Conservation (phyloP, 2,113 vertebrate species). For the Podarcis raffonei region DNA sequence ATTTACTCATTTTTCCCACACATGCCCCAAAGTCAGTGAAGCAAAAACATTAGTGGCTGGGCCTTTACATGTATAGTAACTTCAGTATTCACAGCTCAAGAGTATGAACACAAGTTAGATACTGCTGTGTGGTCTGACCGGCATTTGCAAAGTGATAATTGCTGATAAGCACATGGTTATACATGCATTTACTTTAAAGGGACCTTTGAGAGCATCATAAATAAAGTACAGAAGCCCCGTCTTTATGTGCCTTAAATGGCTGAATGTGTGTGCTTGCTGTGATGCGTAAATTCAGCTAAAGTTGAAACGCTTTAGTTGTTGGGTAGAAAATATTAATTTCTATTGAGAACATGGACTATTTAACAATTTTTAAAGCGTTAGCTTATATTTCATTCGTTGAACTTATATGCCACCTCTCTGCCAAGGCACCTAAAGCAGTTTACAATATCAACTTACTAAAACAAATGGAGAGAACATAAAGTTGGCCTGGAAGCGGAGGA, state of each 20-base stretch:
- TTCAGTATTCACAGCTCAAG: not conserved
- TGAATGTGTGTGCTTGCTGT: not conserved
- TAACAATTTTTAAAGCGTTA: not conserved
- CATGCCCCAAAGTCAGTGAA: slow-evolving; percentile 62
- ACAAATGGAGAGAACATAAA: no score
- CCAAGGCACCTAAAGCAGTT: no score
- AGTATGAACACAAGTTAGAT: not conserved
- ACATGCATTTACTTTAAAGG: not conserved
- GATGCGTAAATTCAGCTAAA: not conserved
- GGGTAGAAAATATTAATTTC: slow-evolving; percentile 14
- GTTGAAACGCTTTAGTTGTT: not conserved
- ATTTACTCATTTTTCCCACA: slow-evolving; percentile 70
- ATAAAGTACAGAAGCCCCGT: not conserved
- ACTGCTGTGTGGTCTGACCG: slow-evolving; percentile 3
- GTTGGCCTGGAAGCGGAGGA: no score
- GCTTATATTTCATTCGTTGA: no score
- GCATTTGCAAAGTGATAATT: not conserved
- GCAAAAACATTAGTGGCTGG: slow-evolving; percentile 51
- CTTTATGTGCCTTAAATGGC: not conserved
- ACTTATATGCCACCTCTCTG: no score
- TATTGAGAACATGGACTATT: not conserved
- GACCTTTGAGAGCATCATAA: not conserved
- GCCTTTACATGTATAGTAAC: slow-evolving; percentile 43
- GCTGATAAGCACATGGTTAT: not conserved
- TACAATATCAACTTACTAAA: no score